A percentile compares a stretch with the other conserved stretches of the same genome.
phyloP scores from a whole-genome alignment of 2,888 invertebrate species.

The Chrysomela aeneicollis region DNA sequence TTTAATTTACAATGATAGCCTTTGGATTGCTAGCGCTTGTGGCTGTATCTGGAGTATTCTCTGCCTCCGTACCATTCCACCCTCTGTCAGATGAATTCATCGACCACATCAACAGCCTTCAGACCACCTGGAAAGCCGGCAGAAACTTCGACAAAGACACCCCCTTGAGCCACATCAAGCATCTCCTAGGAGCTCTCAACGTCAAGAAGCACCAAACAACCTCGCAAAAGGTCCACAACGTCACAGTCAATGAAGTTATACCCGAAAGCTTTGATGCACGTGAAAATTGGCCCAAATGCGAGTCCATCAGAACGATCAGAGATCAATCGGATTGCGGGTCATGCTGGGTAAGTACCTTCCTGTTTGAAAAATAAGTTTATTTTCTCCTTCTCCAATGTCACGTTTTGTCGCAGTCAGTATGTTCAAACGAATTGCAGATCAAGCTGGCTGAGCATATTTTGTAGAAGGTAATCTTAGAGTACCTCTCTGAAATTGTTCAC shows the following conservation, averaged over 20 bases:
- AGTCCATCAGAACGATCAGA: slow-evolving; percentile 78
- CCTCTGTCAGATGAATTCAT: slow-evolving; percentile 78
- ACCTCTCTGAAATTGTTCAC: no score
- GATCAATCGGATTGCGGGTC: slow-evolving; percentile 88
- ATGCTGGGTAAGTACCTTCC: slow-evolving; percentile 76
- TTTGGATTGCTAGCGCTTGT: not conserved
- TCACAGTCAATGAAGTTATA: slow-evolving; percentile 51
- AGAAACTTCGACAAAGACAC: slow-evolving; percentile 74
- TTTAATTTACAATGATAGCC: not conserved
- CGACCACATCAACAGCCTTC: slow-evolving; percentile 71
- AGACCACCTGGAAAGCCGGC: slow-evolving; percentile 80
- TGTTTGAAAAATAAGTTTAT: no score
- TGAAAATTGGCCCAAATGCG: slow-evolving; percentile 79
- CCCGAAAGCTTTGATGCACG: slow-evolving; percentile 83
- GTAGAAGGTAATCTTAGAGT: no score
- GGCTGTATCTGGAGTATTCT: not conserved
- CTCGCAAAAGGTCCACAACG: not conserved
- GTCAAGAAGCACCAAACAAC: not conserved
- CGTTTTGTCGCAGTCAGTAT: no score
- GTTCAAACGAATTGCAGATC: no score
- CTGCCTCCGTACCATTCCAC: slow-evolving; percentile 45
- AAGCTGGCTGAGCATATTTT: no score
- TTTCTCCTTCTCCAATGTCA: no score
- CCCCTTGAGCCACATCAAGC: slow-evolving; percentile 67
- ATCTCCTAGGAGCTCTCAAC: slow-evolving; percentile 73